Conservation (phyloP, 2,113 vertebrate species). For the Crotalus tigris region DNA sequence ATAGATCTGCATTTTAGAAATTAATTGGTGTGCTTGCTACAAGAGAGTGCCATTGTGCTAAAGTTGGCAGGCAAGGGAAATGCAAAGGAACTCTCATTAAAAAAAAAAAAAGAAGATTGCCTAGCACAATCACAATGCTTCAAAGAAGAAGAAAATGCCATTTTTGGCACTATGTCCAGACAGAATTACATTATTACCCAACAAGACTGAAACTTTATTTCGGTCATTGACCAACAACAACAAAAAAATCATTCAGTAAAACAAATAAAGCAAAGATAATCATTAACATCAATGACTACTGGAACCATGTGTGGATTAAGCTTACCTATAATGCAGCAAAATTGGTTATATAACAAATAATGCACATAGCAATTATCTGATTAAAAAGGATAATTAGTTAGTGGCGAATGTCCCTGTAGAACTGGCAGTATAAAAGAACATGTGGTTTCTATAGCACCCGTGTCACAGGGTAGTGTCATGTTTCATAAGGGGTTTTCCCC, state of each 20-base stretch:
- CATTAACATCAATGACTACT: background rate
- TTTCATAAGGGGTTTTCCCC: background rate
- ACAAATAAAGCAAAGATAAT: background rate
- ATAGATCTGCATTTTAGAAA: background rate
- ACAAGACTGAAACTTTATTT: background rate
- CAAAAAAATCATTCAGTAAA: background rate
- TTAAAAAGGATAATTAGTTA: background rate
- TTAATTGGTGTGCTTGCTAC: background rate
- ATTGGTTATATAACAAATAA: background rate
- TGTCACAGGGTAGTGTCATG: background rate
- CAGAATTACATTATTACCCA: background rate
- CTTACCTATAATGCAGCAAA: background rate
- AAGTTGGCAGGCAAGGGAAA: background rate
- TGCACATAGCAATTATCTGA: background rate
- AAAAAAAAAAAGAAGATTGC: background rate
- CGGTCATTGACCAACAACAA: background rate
- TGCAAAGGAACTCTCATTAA: background rate
- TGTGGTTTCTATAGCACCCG: background rate
- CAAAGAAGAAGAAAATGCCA: background rate
- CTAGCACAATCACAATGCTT: background rate
- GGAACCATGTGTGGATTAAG: background rate
- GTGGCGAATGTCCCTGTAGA: background rate
- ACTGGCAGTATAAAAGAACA: background rate
- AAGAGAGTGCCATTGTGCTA: background rate
- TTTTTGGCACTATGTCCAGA: background rate